Evolutionary conservation across 2,888 invertebrate species (phyloP).

Genomic region (Acanthacorydalis orientalis): DNA sequence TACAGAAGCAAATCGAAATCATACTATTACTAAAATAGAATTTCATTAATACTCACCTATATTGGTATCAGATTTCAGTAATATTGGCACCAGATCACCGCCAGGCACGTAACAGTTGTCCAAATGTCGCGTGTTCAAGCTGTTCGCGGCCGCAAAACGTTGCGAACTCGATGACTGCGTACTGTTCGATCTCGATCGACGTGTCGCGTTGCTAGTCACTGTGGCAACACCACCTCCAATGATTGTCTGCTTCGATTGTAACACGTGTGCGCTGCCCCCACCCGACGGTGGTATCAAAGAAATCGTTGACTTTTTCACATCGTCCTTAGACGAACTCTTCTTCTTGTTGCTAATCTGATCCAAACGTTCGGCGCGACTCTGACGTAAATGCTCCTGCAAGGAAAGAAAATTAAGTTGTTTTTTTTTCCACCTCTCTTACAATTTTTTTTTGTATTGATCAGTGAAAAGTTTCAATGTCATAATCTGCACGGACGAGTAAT

Average conservation of each 20-base stretch:
- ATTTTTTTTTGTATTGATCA: no score
- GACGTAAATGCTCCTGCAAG: constrained; percentile 52
- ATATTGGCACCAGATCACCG: constrained; percentile 25
- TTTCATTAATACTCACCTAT: no score
- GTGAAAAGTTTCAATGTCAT: no score
- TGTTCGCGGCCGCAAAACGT: constrained; percentile 16
- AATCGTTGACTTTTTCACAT: constrained; percentile 12
- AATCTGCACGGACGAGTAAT: no score
- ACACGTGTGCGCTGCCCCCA: constrained; percentile 4
- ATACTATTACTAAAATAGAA: no score
- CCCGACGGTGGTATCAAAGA: constrained; percentile 12
- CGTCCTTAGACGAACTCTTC: constrained; percentile 1
- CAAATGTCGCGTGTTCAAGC: constrained; percentile 10
- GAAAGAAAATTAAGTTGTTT: constrained; percentile 7
- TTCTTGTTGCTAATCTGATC: constrained; percentile 38
- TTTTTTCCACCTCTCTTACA: not conserved
- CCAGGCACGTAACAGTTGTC: constrained; percentile 29
- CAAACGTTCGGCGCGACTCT: constrained; percentile 63
- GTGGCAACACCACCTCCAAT: not conserved
- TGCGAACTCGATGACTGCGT: constrained; percentile 17
- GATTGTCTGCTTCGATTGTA: not conserved
- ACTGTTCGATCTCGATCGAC: constrained; percentile 14
- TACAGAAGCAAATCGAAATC: no score
- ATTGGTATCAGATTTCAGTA: no score
- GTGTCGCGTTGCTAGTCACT: not conserved